Base-by-base conservation (phyloP, 1,140 invertebrate species). In the Drosophila equinoxialis region DNA sequence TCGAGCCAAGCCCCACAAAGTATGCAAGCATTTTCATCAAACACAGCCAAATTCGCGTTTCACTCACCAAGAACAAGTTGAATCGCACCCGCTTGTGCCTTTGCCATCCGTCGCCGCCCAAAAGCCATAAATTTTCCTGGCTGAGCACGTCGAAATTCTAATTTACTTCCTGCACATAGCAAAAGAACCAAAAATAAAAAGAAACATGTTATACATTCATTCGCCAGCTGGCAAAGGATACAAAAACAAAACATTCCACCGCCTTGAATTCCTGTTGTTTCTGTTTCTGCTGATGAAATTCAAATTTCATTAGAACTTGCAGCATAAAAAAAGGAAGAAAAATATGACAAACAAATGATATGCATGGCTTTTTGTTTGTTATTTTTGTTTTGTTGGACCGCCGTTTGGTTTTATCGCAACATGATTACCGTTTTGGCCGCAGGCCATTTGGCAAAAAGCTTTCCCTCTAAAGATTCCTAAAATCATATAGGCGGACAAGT, bases 51-150 rank as follows among this genome's bases (percentile, higher is more conserved):
- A 63, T 70, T 41, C 17, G 33, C 23, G 67, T 71, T 69, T 77
- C 8, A 51, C 17, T 51, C 17, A 39, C 37, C 17, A 48, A 48
- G 14, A 48, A 48, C 45, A 48, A 48, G 45, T 20, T 48, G 45
- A 8, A 14, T 45, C 42, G 14, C 45, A 17, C 7, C 45, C 45
- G 20, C 45, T 20, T 3, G n/a, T 6, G 14, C 7, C 17, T 10
- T 23, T 13, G 7, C 45, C 14, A 0, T 20, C 45, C 7, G 13
- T 7, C 10, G 45, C 45, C 45, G 59, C 54, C 55, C 54, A 65
- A 70, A 79, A 79, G 68, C 70, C 59, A 85, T 84, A 85, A 82
- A 85, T 85, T 81, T 69, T 71, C 62, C 58, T 77, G 75, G 71
- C 68, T 61, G 73, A 70, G 71, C 71, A 82, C 48, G 67, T 74